These are phyloP conservation scores for Neodiprion virginianus DNA, from an alignment of 1,140 invertebrate species.

Conservation along the genomic window DNA sequence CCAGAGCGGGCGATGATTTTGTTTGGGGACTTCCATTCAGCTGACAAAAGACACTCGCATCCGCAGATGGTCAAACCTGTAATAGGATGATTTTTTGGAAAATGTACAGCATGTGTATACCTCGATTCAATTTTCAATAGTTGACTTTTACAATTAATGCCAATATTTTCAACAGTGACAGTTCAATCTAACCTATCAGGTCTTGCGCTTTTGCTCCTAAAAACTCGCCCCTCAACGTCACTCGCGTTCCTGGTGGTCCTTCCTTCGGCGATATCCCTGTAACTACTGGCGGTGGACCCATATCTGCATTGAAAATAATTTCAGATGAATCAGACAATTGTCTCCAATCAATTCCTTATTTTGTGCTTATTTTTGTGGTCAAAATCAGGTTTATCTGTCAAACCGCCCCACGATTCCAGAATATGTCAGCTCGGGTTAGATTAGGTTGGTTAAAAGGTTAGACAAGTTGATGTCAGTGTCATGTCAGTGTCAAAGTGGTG, in stretches of 20 bases:
- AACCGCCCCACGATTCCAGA: too few species aligned
- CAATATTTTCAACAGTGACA: not conserved
- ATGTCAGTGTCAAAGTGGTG: too few species aligned
- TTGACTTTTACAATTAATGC: not conserved
- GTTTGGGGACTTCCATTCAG: conserved; percentile 97
- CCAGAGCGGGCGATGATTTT: conserved; percentile 97
- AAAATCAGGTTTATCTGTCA: too few species aligned
- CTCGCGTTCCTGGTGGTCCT: conserved; percentile 94
- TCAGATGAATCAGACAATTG: not conserved
- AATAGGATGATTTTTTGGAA: conserved; percentile 33
- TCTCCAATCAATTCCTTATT: too few species aligned
- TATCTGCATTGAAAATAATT: conserved; percentile 37
- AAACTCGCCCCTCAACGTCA: conserved; percentile 96
- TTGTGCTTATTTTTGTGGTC: too few species aligned
- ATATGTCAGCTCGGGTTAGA: too few species aligned
- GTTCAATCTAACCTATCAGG: conserved; percentile 75
- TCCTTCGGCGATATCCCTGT: conserved; percentile 98
- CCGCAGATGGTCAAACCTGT: conserved; percentile 93
- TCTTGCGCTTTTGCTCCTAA: conserved; percentile 86
- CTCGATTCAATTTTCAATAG: conserved; percentile 11
- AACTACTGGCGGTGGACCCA: conserved; percentile 85
- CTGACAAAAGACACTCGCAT: conserved; percentile 91
- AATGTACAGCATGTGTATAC: conserved; percentile 12
- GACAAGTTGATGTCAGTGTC: too few species aligned
- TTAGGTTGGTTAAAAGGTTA: too few species aligned